phyloP scores from a whole-genome alignment of 2,888 invertebrate species.

The Noctuana brunneofusca region DNA sequence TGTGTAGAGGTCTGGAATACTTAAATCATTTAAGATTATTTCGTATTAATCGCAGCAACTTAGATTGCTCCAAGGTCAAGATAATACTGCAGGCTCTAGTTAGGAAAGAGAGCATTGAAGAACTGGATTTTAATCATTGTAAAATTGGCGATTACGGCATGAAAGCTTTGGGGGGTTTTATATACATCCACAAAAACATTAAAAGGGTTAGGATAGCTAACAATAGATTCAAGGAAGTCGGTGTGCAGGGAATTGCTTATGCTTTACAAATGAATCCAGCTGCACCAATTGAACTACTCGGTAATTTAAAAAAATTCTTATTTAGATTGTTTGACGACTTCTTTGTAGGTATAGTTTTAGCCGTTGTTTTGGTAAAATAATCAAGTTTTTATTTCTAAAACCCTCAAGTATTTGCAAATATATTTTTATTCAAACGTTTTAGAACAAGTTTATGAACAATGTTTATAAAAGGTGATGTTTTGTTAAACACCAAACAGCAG shows the following conservation, averaged over 20 bases:
- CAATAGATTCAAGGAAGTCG: slow-evolving; percentile 79
- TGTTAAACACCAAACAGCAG: too few species aligned
- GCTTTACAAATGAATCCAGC: slow-evolving; percentile 77
- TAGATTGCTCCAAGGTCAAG: slow-evolving; percentile 83
- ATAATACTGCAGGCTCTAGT: slow-evolving; percentile 80
- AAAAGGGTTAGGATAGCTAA: slow-evolving; percentile 79
- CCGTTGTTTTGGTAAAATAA: too few species aligned
- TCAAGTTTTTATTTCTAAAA: too few species aligned
- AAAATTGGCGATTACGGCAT: slow-evolving; percentile 85
- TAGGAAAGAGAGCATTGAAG: slow-evolving; percentile 77
- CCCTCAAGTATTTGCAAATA: too few species aligned
- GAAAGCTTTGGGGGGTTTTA: slow-evolving; percentile 84
- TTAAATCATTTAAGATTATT: slow-evolving; percentile 76
- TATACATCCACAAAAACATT: slow-evolving; percentile 71
- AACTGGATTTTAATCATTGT: slow-evolving; percentile 86
- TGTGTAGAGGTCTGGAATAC: slow-evolving; percentile 78
- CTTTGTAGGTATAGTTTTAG: too few species aligned
- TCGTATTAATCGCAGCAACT: slow-evolving; percentile 82
- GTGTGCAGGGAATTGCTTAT: slow-evolving; percentile 80
- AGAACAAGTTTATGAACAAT: too few species aligned
- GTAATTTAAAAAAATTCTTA: slow-evolving; percentile 51
- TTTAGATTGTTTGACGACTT: too few species aligned
- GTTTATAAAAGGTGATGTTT: too few species aligned
- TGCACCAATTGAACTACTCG: slow-evolving; percentile 73
- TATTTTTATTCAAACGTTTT: too few species aligned